Evolutionary conservation across 2,797 vertebrate species (phyloP).

Genomic region (Dermochelys coriacea): DNA sequence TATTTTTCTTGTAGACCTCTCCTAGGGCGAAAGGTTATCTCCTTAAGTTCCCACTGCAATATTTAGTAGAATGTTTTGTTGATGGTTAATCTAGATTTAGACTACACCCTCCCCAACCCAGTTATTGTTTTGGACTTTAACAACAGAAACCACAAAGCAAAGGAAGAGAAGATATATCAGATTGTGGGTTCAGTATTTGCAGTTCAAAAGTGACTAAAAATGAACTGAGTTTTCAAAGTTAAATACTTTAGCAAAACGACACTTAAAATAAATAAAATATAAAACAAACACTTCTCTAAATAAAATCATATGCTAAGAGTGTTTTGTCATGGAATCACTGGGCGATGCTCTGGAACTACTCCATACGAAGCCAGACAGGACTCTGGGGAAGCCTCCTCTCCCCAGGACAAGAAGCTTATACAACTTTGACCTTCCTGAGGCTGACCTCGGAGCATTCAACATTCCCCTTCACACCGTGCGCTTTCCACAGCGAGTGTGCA

Average conservation of each 20-base stretch:
- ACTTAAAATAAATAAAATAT: constrained; percentile 24
- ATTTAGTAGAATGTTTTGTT: not conserved
- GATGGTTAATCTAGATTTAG: not conserved
- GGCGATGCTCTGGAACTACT: too few relatives aligned
- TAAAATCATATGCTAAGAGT: constrained; percentile 8
- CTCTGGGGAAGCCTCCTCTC: too few relatives aligned
- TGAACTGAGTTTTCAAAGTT: constrained; percentile 16
- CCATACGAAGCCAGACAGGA: too few relatives aligned
- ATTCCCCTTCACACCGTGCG: too few relatives aligned
- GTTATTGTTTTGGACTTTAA: not conserved
- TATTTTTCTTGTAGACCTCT: not conserved
- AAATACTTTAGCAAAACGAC: constrained; percentile 29
- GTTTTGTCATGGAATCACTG: too few relatives aligned
- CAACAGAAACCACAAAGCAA: not conserved
- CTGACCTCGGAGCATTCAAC: too few relatives aligned
- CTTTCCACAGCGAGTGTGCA: too few relatives aligned
- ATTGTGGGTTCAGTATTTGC: constrained; percentile 5
- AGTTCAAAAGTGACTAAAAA: constrained; percentile 39
- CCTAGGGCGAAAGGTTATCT: not conserved
- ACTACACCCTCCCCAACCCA: not conserved
- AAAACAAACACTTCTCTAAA: not conserved
- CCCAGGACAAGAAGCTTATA: too few relatives aligned
- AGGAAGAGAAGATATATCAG: not conserved
- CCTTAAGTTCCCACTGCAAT: not conserved
- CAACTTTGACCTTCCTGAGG: too few relatives aligned